Percentiles rank a stretch among this genome's conserved stretches.
These are phyloP conservation scores for Dichetophora obliterata DNA, from an alignment of 2,888 invertebrate genomes.

Conservation along the genomic window DNA sequence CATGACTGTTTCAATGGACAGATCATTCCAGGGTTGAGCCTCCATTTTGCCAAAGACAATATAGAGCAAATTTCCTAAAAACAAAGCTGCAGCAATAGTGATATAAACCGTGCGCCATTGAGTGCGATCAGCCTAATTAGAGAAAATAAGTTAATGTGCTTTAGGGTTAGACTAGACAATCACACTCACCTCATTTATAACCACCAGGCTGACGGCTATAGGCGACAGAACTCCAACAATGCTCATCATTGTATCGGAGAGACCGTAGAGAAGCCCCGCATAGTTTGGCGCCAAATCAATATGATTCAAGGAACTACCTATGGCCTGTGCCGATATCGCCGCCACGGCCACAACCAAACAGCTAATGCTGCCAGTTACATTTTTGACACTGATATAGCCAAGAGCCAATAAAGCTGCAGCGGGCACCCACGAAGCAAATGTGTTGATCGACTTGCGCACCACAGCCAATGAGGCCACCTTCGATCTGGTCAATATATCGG, in stretches of 20 bases:
- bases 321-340: slow-evolving; percentile 80
- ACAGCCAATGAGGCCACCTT: slow-evolving; percentile 61
- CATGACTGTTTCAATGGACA: background rate
- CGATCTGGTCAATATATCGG: slow-evolving; percentile 71
- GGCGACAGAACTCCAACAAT: slow-evolving; percentile 85
- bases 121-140: slow-evolving; percentile 73
- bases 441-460: slow-evolving; percentile 72
- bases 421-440: slow-evolving; percentile 77
- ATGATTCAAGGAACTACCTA: slow-evolving; percentile 85
- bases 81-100: slow-evolving; percentile 78
- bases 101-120: slow-evolving; percentile 85
- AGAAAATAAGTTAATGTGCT: background rate
- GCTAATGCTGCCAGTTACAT: slow-evolving; percentile 72
- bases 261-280: slow-evolving; percentile 85
- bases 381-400: slow-evolving; percentile 70
- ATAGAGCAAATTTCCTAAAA: slow-evolving; percentile 78
- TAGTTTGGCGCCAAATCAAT: slow-evolving; percentile 88
- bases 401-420: slow-evolving; percentile 77
- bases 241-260: slow-evolving; percentile 85
- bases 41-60: slow-evolving; percentile 77
- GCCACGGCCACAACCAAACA: slow-evolving; percentile 81
- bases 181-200: slow-evolving; percentile 76
- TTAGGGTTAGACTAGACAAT: background rate
- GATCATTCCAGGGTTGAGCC: slow-evolving; percentile 80
- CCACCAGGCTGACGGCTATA: slow-evolving; percentile 78